Conservation (phyloP, 2,888 invertebrate genomes). For the Eutolmus rufibarbis region DNA sequence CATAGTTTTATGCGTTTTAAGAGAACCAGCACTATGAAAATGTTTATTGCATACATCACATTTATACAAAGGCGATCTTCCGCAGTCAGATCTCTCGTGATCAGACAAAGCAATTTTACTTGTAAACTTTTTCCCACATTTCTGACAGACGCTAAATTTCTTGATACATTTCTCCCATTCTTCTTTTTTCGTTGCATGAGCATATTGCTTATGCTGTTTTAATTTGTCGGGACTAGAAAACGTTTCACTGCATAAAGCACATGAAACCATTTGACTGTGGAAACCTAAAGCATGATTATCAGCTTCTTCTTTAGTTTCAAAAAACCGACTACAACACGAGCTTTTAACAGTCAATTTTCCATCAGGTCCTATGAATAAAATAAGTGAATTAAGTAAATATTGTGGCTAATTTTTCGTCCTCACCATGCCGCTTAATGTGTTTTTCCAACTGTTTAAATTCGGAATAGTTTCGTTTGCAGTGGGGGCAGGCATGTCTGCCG, state of each 20-base stretch:
- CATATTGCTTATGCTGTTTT: constrained; percentile 60
- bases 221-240: constrained; percentile 62
- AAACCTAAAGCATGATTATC: constrained; percentile 59
- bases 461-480: constrained; percentile 58
- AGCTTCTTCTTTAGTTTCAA: constrained; percentile 60
- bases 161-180: constrained; percentile 53
- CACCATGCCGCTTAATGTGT: constrained; percentile 58
- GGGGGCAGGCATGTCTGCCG: constrained; percentile 56
- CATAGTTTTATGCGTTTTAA: constrained; percentile 63
- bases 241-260: constrained; percentile 62
- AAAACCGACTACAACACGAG: constrained; percentile 61
- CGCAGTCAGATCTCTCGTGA: constrained; percentile 64
- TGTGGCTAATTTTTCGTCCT: background rate
- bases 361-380: constrained; percentile 51
- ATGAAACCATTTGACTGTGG: constrained; percentile 62
- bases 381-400: background rate
- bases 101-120: constrained; percentile 61
- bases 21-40: constrained; percentile 62
- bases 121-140: constrained; percentile 60
- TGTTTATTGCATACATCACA: constrained; percentile 62
- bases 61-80: constrained; percentile 58
- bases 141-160: constrained; percentile 59
- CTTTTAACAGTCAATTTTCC: constrained; percentile 61
- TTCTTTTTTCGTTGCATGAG: constrained; percentile 50
- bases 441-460: constrained; percentile 56